phyloP scores from a whole-genome alignment of 1,140 invertebrate genomes.

The Ooceraea biroi region DNA sequence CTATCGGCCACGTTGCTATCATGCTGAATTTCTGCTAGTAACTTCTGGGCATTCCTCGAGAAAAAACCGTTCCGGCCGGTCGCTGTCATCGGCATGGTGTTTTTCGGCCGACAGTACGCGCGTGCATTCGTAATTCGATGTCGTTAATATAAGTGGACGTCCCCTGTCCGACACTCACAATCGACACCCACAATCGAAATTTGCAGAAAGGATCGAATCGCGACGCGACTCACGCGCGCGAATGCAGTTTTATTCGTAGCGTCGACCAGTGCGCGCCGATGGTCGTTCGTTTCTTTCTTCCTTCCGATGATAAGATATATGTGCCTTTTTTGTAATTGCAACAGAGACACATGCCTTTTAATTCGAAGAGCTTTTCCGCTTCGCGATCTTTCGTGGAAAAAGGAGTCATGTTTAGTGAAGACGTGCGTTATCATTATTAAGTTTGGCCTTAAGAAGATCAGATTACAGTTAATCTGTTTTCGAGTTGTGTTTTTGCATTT shows the following conservation, averaged over 20 bases:
- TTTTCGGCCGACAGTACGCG: background rate
- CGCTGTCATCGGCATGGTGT: background rate
- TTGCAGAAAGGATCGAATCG: background rate
- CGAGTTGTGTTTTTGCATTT: background rate
- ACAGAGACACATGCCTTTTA: background rate
- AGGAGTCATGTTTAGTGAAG: background rate
- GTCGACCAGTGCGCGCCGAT: background rate
- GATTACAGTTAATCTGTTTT: constrained; percentile 11
- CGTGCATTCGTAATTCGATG: background rate
- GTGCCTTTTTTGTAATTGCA: background rate
- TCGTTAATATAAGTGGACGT: background rate
- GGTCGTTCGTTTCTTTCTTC: background rate
- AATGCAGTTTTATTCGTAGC: constrained; percentile 13
- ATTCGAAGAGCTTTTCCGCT: background rate
- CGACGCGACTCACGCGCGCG: background rate
- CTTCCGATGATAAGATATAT: background rate
- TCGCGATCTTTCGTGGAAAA: background rate
- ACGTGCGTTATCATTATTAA: background rate
- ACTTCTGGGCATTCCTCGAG: constrained; percentile 24
- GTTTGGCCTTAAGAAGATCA: background rate
- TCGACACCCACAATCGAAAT: background rate
- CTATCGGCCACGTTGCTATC: constrained; percentile 22
- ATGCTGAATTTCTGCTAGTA: constrained; percentile 45
- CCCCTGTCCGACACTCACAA: background rate
- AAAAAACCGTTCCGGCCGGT: constrained; percentile 22